Percentiles rank a stretch among this genome's conserved stretches.
phyloP scores from a whole-genome alignment of 1,140 invertebrate species.

The Aradophagus sp. region DNA sequence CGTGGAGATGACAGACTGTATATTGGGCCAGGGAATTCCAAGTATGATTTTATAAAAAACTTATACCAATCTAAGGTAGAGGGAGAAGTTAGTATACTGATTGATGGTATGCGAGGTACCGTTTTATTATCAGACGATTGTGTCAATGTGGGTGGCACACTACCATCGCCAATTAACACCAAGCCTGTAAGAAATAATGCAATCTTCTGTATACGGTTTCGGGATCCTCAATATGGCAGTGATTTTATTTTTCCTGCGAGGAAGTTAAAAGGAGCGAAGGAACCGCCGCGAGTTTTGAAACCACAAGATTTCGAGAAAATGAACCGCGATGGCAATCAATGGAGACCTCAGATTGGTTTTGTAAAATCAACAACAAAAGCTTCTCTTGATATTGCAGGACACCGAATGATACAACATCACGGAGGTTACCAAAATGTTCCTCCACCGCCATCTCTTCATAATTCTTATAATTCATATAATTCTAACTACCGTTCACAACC shows the following conservation, averaged over 20 bases:
- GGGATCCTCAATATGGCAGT: constrained; percentile 86
- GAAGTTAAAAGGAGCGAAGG: constrained; percentile 80
- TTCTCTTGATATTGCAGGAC: constrained; percentile 79
- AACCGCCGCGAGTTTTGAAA: constrained; percentile 86
- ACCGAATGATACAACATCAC: constrained; percentile 79
- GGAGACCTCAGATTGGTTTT: constrained; percentile 85
- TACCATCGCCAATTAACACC: constrained; percentile 83
- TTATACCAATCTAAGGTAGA: constrained; percentile 79
- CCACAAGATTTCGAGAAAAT: constrained; percentile 84
- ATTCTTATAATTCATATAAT: constrained; percentile 20
- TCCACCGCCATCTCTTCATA: constrained; percentile 58
- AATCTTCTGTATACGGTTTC: constrained; percentile 79
- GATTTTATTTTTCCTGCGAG: constrained; percentile 87
- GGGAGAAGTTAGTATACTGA: constrained; percentile 74
- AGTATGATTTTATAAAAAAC: constrained; percentile 81
- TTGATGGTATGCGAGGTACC: constrained; percentile 83
- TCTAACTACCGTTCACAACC: constrained; percentile 14
- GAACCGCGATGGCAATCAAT: constrained; percentile 78
- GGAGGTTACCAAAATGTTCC: constrained; percentile 64
- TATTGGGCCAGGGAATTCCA: constrained; percentile 80
- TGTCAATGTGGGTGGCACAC: constrained; percentile 78
- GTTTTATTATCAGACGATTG: constrained; percentile 82
- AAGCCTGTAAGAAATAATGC: constrained; percentile 75
- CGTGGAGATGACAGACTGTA: constrained; percentile 88
- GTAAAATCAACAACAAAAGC: constrained; percentile 78